Base-by-base conservation (phyloP, 2,888 invertebrate species). In the Temnothorax unifasciatus region DNA sequence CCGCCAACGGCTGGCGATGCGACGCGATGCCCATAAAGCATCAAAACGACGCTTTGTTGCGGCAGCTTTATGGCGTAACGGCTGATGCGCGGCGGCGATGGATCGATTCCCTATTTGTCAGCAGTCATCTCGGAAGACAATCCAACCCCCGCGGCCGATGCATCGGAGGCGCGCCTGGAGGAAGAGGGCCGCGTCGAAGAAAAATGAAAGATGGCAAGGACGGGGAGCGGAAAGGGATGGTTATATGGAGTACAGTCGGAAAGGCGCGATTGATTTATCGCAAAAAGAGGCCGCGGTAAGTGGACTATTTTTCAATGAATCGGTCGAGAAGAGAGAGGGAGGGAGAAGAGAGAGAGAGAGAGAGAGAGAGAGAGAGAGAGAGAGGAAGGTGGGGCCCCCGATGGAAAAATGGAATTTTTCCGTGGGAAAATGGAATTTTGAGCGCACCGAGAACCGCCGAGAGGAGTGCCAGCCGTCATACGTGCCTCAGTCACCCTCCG, bases 401-500 rank as follows among this genome's bases (percentile, higher is more conserved):
- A 87, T 89, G 85, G 88, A 85, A 81, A 81, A 81, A 81, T 71
- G 79, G 59, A 79, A 81, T 81, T 81, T 86, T 90, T 88, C 87
- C 89, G 88, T 89, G 86, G 90, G 92, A 84, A 92, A 93, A 92
- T 92, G 92, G 92, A 91, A 92, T 92, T 92, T 91, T 89, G 90
- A 89, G 84, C 85, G 86, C 84, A 86, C 66, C 85, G 85, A 63
- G 66, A 73, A 86, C 82, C 38, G 63, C 29, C 83, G 71, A 29
- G 25, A 71, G 47, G 34, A 15, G 66, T 50, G 47, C 50, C 66
- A 64, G 77, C 88, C 92, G 92, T 93, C 92, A 93, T 93, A 93
- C 93, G 94, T 93, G 94, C 91, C 82, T 92, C 91, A 90, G 93
- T 93, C 92, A 92, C 86, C 87, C 87, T 89, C 89, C 91, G 91